phyloP scores from a whole-genome alignment of 2,888 invertebrate genomes.

The Euproctis similis region DNA sequence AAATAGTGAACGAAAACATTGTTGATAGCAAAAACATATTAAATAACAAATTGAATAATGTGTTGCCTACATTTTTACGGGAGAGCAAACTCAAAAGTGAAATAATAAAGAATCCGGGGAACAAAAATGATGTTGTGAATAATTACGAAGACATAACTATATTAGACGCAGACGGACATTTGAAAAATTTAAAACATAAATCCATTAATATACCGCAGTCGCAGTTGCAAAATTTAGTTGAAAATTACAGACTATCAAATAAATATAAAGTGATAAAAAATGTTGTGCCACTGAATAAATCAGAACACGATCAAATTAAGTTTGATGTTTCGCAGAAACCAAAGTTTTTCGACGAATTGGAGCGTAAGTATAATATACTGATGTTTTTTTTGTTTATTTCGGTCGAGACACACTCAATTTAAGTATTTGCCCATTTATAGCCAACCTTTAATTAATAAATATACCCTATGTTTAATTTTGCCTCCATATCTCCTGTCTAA shows the following conservation, averaged over 20 bases:
- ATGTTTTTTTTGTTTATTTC: neutral
- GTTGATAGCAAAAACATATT: conserved; percentile 40
- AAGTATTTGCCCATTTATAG: no score
- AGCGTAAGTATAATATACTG: conserved; percentile 73
- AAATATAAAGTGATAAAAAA: conserved; percentile 24
- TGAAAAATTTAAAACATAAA: conserved; percentile 56
- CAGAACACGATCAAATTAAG: conserved; percentile 14
- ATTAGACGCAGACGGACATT: conserved; percentile 45
- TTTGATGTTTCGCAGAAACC: conserved; percentile 41
- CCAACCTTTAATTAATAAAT: no score
- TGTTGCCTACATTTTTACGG: conserved; percentile 33
- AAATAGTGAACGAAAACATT: conserved; percentile 35
- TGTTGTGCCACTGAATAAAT: conserved; percentile 14
- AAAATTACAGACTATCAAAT: conserved; percentile 18
- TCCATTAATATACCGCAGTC: conserved; percentile 33
- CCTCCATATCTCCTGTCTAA: no score
- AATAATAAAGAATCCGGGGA: conserved; percentile 35
- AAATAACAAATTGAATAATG: conserved; percentile 27
- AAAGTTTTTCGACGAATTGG: conserved; percentile 83
- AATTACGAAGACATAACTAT: conserved; percentile 59
- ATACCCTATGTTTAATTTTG: no score
- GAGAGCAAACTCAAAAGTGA: conserved; percentile 41
- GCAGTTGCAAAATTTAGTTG: conserved; percentile 22
- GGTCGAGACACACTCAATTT: no score
- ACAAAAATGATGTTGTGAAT: conserved; percentile 38